These are phyloP conservation scores for Anhinga anhinga DNA, from an alignment of 2,113 vertebrate species.

Conservation along the genomic window DNA sequence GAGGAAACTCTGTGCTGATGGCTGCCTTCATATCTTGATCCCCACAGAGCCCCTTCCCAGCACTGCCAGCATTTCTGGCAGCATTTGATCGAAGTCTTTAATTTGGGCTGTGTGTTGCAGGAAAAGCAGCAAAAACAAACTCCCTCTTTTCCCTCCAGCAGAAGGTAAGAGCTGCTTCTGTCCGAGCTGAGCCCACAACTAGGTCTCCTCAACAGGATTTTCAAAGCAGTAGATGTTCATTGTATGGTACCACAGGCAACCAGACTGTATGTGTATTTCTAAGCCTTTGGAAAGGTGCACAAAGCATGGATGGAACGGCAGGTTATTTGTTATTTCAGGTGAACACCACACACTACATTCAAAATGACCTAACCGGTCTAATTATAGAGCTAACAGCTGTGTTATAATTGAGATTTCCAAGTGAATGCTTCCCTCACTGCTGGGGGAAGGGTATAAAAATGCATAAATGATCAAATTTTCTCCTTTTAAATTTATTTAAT, in stretches of 20 bases:
- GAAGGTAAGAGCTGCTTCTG: background rate
- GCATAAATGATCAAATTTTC: background rate
- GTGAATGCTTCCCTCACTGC: background rate
- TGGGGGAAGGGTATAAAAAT: background rate
- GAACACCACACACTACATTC: background rate
- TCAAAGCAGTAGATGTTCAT: background rate
- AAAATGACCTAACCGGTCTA: background rate
- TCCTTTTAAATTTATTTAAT: background rate
- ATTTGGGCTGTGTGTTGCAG: background rate
- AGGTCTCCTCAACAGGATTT: background rate
- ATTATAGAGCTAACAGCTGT: slow-evolving; percentile 6
- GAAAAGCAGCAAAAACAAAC: background rate
- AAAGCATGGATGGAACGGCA: background rate
- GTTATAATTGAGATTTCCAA: slow-evolving; percentile 25
- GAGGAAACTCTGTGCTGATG: background rate
- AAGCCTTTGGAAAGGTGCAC: background rate
- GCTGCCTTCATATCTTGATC: background rate
- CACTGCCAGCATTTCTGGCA: background rate
- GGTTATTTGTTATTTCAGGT: background rate
- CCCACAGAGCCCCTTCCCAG: background rate
- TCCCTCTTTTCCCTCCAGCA: background rate
- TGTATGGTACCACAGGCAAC: background rate
- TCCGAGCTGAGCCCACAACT: rapidly evolving
- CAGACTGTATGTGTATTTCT: background rate
- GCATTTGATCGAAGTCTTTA: background rate